Evolutionary conservation across 2,888 invertebrate genomes (phyloP).

Genomic region (Drosophila merina): DNA sequence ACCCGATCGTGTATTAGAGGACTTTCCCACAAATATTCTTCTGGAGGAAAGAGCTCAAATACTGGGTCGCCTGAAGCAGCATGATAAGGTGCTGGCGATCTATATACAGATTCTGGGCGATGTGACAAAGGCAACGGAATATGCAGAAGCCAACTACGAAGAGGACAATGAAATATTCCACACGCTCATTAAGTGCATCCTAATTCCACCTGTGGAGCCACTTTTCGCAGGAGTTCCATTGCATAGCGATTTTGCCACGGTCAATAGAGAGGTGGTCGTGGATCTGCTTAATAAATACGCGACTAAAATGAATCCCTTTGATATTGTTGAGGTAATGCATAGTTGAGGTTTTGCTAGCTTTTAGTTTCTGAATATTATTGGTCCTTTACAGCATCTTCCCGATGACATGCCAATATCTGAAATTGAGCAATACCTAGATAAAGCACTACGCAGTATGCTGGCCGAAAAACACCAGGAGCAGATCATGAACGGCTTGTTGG

Average conservation of each 20-base stretch:
- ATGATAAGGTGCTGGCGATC: slow-evolving; percentile 96
- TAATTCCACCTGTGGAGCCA: slow-evolving; percentile 84
- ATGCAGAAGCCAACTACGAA: slow-evolving; percentile 90
- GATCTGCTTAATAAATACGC: slow-evolving; percentile 93
- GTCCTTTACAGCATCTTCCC: slow-evolving; percentile 88
- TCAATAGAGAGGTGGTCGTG: slow-evolving; percentile 92
- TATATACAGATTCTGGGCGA: slow-evolving; percentile 95
- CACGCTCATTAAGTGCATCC: slow-evolving; percentile 83
- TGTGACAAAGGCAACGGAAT: slow-evolving; percentile 91
- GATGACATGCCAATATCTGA: slow-evolving; percentile 90
- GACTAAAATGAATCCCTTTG: slow-evolving; percentile 91
- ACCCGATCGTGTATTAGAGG: slow-evolving; percentile 93
- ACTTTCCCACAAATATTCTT: slow-evolving; percentile 93
- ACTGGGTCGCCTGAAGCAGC: slow-evolving; percentile 93
- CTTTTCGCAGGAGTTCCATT: slow-evolving; percentile 82
- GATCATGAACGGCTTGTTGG: slow-evolving; percentile 92
- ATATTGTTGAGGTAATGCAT: slow-evolving; percentile 85
- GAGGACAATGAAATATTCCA: slow-evolving; percentile 81
- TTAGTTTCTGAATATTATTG: not conserved
- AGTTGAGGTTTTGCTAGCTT: not conserved
- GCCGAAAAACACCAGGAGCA: slow-evolving; percentile 90
- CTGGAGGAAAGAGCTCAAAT: slow-evolving; percentile 98
- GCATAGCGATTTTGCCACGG: slow-evolving; percentile 87
- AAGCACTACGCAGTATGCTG: slow-evolving; percentile 90
- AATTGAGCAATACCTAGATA: slow-evolving; percentile 91